Evolutionary conservation across 2,113 vertebrate genomes (phyloP).

Genomic region (Hippoglossus stenolepis): DNA sequence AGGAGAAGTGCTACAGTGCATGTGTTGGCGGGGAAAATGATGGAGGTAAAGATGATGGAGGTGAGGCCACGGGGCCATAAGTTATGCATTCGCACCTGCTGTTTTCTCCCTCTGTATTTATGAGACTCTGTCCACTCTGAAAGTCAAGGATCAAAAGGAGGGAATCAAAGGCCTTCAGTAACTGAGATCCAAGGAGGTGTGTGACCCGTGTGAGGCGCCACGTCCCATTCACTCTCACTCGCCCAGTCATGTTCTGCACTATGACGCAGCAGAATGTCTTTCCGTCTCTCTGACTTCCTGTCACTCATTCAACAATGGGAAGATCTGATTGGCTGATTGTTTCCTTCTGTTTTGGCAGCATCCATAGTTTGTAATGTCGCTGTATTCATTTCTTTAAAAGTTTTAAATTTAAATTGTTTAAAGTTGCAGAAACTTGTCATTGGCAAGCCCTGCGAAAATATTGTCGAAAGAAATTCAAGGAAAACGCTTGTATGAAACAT

Average conservation of each 20-base stretch:
- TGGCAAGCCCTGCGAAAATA: too few relatives aligned
- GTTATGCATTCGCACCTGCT: constrained; percentile 73
- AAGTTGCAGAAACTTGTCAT: too few relatives aligned
- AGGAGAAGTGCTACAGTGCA: constrained; percentile 20
- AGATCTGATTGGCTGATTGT: too few relatives aligned
- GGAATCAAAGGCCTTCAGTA: constrained; percentile 61
- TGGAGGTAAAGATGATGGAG: constrained; percentile 63
- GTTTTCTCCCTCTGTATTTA: constrained; percentile 67
- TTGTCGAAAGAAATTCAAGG: too few relatives aligned
- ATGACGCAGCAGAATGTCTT: neutral
- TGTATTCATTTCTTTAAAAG: too few relatives aligned
- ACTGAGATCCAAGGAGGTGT: constrained; percentile 46
- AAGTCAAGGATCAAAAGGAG: constrained; percentile 70
- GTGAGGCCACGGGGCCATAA: constrained; percentile 54
- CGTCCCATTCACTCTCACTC: neutral
- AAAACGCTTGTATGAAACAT: too few relatives aligned
- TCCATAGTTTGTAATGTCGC: too few relatives aligned
- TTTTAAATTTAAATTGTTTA: too few relatives aligned
- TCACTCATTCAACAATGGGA: neutral
- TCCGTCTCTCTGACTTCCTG: neutral
- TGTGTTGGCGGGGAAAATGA: constrained; percentile 37
- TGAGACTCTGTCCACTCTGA: constrained; percentile 65
- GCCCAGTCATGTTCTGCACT: constrained; percentile 15
- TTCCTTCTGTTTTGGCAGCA: too few relatives aligned
- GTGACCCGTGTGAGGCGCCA: constrained; percentile 9